These are phyloP conservation scores for Amphipyra berbera DNA, from an alignment of 2,888 invertebrate species.

Conservation along the genomic window DNA sequence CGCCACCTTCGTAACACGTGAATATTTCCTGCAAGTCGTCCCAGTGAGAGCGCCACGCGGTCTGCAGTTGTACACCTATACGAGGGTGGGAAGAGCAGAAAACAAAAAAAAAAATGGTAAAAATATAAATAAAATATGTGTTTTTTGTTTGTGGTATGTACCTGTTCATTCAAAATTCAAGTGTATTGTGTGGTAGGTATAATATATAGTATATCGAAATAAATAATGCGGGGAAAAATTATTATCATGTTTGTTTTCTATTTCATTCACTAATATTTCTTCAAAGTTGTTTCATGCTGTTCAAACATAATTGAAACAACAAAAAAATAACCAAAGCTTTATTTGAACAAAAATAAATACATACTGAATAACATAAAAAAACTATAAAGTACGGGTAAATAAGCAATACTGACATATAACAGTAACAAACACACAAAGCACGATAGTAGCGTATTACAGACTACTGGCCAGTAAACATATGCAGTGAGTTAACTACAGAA, in stretches of 20 bases:
- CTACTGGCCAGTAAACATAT: conserved; percentile 4
- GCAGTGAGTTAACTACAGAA: conserved; percentile 15
- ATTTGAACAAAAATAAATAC: conserved; percentile 46
- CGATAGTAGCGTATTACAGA: conserved; percentile 7
- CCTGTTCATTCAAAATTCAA: background rate
- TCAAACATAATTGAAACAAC: conserved; percentile 57
- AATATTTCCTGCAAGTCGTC: conserved; percentile 80
- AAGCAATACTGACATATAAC: conserved; percentile 39
- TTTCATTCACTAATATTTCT: conserved; percentile 7
- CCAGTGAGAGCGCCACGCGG: conserved; percentile 74
- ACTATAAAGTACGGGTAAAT: conserved; percentile 24
- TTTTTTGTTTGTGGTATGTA: background rate
- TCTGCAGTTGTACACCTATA: conserved; percentile 32
- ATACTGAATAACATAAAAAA: conserved; percentile 44
- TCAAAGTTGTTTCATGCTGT: conserved; percentile 36
- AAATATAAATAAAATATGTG: conserved; percentile 10
- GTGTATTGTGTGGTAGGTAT: background rate
- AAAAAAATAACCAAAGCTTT: conserved; percentile 48
- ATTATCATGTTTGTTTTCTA: background rate
- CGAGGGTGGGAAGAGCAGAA: conserved; percentile 7
- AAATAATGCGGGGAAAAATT: conserved; percentile 15
- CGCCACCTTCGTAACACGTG: conserved; percentile 66
- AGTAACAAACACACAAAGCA: conserved; percentile 50
- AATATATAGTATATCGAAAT: conserved; percentile 1
- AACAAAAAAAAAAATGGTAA: conserved; percentile 21